Evolutionary conservation across 2,113 vertebrate species (phyloP).

Genomic region (Cervus canadensis): DNA sequence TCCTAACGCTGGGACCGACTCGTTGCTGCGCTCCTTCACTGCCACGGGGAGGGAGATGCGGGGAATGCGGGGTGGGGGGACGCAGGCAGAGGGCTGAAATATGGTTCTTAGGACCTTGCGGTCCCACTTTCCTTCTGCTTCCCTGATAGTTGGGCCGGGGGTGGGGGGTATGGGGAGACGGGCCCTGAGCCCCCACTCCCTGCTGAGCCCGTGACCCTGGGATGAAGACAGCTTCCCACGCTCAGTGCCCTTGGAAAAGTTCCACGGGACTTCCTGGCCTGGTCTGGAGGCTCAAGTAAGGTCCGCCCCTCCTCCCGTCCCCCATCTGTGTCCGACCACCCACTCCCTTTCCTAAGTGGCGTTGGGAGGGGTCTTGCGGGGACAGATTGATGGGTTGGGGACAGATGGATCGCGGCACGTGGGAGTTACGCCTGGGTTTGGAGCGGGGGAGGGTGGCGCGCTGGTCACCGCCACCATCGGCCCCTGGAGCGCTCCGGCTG

Average conservation of each 20-base stretch:
- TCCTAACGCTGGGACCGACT: neutral
- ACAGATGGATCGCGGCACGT: neutral
- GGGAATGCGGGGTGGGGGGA: neutral
- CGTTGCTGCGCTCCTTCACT: neutral
- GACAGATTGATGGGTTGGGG: neutral
- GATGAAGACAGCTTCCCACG: neutral
- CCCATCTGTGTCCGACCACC: neutral
- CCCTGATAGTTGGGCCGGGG: neutral
- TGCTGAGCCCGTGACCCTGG: neutral
- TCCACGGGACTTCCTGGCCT: neutral
- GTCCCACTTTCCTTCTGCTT: neutral
- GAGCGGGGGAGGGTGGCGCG: too few species aligned
- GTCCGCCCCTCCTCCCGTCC: neutral
- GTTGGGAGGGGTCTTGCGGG: neutral
- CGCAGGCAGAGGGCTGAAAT: neutral
- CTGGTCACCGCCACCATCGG: neutral
- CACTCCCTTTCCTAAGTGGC: neutral
- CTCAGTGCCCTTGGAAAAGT: neutral
- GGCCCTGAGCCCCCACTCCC: neutral
- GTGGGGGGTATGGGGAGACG: too few species aligned
- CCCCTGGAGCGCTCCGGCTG: neutral
- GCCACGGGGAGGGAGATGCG: neutral
- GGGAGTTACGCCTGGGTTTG: neutral
- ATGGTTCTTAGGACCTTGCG: neutral
- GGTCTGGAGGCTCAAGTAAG: neutral